phyloP scores from a whole-genome alignment of 2,797 vertebrate species.

The Alexandromys oeconomus region DNA sequence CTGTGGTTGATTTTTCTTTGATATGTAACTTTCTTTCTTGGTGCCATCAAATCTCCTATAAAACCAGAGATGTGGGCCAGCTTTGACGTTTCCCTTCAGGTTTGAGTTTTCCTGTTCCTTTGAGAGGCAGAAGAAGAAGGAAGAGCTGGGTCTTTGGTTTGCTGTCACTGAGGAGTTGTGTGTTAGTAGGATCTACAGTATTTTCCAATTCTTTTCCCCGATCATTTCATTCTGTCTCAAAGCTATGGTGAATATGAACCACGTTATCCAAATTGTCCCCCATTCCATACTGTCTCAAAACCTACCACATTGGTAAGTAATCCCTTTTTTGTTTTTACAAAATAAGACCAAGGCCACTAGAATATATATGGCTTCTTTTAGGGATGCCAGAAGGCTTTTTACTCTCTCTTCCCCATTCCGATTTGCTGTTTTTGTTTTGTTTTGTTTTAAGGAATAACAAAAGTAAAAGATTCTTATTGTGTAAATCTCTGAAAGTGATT shows the following conservation, averaged over 20 bases:
- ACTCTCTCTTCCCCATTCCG: neutral
- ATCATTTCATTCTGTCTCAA: neutral
- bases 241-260: neutral
- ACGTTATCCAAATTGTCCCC: neutral
- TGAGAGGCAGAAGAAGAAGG: constrained; percentile 10
- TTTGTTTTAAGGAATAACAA: constrained; percentile 29
- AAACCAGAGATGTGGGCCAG: neutral
- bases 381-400: neutral
- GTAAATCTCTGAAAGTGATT: constrained; percentile 58
- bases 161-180: neutral
- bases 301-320: neutral
- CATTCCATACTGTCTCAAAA: neutral
- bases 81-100: constrained; percentile 29
- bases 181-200: neutral
- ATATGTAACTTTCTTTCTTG: constrained; percentile 6
- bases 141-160: neutral
- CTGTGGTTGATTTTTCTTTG: constrained; percentile 34
- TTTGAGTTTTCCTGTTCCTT: constrained; percentile 13
- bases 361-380: constrained; percentile 28
- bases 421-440: constrained; percentile 50
- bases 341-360: constrained; percentile 18
- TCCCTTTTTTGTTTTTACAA: neutral
- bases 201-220: neutral
- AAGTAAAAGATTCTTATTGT: constrained; percentile 52
- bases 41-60: neutral